Percentiles rank a stretch among this genome's conserved stretches.
These are phyloP conservation scores for Drosophila lowei DNA, from an alignment of 1,140 invertebrate genomes.

Conservation along the genomic window DNA sequence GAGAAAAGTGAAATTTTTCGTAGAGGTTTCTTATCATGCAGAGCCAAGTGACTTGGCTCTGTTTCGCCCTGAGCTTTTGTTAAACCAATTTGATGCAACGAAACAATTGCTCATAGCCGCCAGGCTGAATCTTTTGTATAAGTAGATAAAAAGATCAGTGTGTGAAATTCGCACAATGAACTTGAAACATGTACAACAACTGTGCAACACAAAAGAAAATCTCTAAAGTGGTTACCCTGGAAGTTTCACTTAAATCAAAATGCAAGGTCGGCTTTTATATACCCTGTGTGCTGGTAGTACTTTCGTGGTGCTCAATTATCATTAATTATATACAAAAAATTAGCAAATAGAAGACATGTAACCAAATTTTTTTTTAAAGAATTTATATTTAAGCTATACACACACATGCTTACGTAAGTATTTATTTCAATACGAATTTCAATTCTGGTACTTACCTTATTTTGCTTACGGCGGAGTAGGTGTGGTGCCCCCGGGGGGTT, in stretches of 20 bases:
- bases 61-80: conserved; percentile 37
- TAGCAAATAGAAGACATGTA: no score
- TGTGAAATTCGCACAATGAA: conserved; percentile 65
- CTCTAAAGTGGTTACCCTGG: neutral
- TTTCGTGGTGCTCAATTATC: no score
- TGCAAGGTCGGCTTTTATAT: neutral
- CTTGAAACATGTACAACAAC: conserved; percentile 56
- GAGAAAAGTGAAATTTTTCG: conserved; percentile 52
- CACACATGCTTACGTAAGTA: no score
- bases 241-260: conserved; percentile 16
- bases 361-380: no score
- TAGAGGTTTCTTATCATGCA: conserved; percentile 44
- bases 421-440: no score
- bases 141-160: conserved; percentile 44
- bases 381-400: no score
- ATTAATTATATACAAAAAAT: no score
- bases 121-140: conserved; percentile 32
- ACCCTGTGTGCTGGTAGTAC: no score
- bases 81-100: conserved; percentile 27
- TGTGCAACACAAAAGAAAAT: conserved; percentile 22
- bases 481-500: conserved; percentile 76
- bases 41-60: conserved; percentile 33
- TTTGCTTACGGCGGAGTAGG: conserved; percentile 57
- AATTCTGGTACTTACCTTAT: conserved; percentile 60
- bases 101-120: conserved; percentile 42